phyloP scores from a whole-genome alignment of 1,140 invertebrate species.

The Glomeris maerens region DNA sequence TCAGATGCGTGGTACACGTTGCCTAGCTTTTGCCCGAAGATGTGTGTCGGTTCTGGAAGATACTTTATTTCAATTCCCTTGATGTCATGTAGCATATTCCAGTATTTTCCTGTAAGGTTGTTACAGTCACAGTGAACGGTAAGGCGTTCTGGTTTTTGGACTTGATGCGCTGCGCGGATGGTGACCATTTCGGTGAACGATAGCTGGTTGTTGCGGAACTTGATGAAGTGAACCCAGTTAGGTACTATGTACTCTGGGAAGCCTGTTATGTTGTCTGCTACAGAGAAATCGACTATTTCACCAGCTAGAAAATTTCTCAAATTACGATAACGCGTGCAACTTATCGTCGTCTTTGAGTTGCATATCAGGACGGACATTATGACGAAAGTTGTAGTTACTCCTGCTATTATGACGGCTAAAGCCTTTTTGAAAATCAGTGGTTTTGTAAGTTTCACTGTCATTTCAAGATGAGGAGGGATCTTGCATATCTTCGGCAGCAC shows the following conservation, averaged over 20 bases:
- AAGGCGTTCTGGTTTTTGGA: conserved; percentile 20
- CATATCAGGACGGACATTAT: no score
- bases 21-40: conserved; percentile 21
- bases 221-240: conserved; percentile 22
- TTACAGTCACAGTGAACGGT: conserved; percentile 21
- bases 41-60: conserved; percentile 18
- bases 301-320: no score
- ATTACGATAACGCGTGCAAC: no score
- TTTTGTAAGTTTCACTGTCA: no score
- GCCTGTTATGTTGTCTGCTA: conserved; percentile 18
- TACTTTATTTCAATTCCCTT: conserved; percentile 10
- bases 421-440: no score
- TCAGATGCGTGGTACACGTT: conserved; percentile 26
- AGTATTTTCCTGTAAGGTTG: conserved; percentile 15
- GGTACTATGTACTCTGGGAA: conserved; percentile 20
- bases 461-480: no score
- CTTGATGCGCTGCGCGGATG: conserved; percentile 17
- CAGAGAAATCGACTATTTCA: conserved; percentile 2
- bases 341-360: no score
- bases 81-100: conserved; percentile 8
- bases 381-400: no score
- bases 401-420: no score
- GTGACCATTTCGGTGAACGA: conserved; percentile 19
- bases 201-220: conserved; percentile 19
- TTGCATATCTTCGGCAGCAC: no score